Conservation (phyloP, 2,113 vertebrate species). For the Entosphenus tridentatus region DNA sequence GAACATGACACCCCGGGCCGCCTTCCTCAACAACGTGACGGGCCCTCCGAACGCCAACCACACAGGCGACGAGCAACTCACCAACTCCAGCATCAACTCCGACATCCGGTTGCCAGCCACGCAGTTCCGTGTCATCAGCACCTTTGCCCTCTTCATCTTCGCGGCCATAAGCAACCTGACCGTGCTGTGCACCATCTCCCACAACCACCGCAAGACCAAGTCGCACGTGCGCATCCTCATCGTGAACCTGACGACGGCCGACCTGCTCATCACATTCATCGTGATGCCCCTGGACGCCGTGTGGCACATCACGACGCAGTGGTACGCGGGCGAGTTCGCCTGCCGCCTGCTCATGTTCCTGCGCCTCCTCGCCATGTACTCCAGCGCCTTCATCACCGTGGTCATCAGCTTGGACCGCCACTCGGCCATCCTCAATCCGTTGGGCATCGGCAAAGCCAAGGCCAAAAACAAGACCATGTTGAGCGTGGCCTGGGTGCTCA, state of each 20-base stretch:
- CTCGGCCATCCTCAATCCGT: constrained; percentile 30
- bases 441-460: constrained; percentile 27
- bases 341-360: constrained; percentile 46
- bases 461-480: constrained; percentile 36
- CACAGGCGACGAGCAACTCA: no score
- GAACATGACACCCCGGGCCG: no score
- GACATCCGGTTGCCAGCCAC: constrained; percentile 11
- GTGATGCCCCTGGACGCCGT: constrained; percentile 42
- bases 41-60: no score
- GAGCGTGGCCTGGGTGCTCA: constrained; percentile 28
- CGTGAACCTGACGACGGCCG: constrained; percentile 29
- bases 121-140: constrained; percentile 15
- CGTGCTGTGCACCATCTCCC: constrained; percentile 19
- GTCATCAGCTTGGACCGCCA: constrained; percentile 51
- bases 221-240: constrained; percentile 36
- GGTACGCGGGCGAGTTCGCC: constrained; percentile 32
- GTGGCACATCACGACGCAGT: constrained; percentile 52
- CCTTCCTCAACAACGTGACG: no score
- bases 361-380: constrained; percentile 53
- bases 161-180: constrained; percentile 15
- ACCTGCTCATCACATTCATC: constrained; percentile 33
- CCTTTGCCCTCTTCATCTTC: constrained; percentile 19
- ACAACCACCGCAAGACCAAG: constrained; percentile 18
- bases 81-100: no score
- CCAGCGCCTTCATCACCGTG: constrained; percentile 36